Base-by-base conservation (phyloP, 2,113 vertebrate genomes). In the Laticauda colubrina region DNA sequence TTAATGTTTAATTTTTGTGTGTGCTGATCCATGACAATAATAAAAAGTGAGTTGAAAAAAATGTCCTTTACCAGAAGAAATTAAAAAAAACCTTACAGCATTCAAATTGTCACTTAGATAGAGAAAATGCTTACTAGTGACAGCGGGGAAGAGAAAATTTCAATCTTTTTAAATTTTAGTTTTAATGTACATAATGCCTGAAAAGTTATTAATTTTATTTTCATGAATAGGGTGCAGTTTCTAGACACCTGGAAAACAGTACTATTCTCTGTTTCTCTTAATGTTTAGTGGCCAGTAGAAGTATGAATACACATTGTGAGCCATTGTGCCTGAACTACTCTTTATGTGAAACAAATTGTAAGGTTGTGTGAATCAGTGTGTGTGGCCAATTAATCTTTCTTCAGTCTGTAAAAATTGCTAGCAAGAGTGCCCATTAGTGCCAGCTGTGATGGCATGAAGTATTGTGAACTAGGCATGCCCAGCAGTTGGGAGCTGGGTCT, bases 281-380 rank as follows among this genome's bases (percentile, higher is more conserved):
- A 81, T 86, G 92, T 57, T 87, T 93, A 86, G 43, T 94, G 56
- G 61, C 90, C 90, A 85, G 7, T 43, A 86, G 89, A 93, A 94
- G 89, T 7, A 6, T 89, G 51, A 89, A 86, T 81, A 93, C 8
- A 0, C 18, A 20, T 64, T 95, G 85, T 81, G 54, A 94, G 89
- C 91, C 89, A 45, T 88, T 91, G 93, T 94, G 54, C 93, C 93
- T 97, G 90, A 94, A 92, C 61, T 55, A 55, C 93, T 95, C 93
- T 94, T 94, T 93, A 91, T 94, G 95, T 93, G 94, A 96, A 93
- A 90, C 54, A 85, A 95, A 91, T 94, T 92, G 0, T 12, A 94
- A 90, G 3, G 87, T 93, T 89, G 93, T 69, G 15, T 48, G 64
- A 0, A 88, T 94, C 85, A 29, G 57, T 95, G 89, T 92, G 87